These are phyloP conservation scores for Pseudoips prasinana DNA, from an alignment of 2,888 invertebrate genomes.

Conservation along the genomic window DNA sequence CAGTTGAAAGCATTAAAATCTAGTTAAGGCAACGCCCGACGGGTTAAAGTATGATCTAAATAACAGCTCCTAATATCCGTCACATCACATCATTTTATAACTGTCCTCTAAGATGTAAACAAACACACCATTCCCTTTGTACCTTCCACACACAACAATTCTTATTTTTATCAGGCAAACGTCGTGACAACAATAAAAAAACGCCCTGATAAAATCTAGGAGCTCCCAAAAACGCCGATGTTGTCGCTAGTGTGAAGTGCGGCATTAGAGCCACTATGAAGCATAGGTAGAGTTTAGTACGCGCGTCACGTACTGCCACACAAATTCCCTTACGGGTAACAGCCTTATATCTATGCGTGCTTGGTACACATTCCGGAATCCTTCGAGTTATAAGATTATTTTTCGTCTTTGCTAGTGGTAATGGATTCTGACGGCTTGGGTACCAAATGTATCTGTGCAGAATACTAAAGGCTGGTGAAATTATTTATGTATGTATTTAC, in stretches of 20 bases:
- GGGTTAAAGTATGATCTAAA: conserved; percentile 3
- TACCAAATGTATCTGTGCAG: not conserved
- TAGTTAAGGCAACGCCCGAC: too few relatives aligned
- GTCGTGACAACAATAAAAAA: conserved; percentile 38
- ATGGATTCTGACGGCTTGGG: conserved; percentile 5
- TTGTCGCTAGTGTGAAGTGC: conserved; percentile 38
- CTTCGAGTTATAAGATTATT: conserved; percentile 18
- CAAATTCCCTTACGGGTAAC: conserved; percentile 32
- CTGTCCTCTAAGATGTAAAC: not conserved
- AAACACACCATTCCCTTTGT: conserved; percentile 5
- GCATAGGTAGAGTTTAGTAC: conserved; percentile 13
- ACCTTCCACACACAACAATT: conserved; percentile 10
- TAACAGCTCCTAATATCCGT: too few relatives aligned
- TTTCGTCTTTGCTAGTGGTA: conserved; percentile 13
- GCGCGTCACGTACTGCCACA: conserved; percentile 29
- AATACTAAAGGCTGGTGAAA: conserved; percentile 13
- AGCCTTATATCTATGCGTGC: conserved; percentile 29
- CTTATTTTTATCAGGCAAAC: conserved; percentile 12
- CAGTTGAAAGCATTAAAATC: too few relatives aligned
- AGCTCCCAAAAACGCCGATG: conserved; percentile 34
- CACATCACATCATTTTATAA: too few relatives aligned
- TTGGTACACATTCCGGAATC: conserved; percentile 31
- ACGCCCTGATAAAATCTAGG: conserved; percentile 25
- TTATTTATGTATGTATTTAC: too few relatives aligned
- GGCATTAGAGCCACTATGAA: conserved; percentile 14